These are phyloP conservation scores for Gavia stellata DNA, from an alignment of 2,113 vertebrate species.

Conservation along the genomic window DNA sequence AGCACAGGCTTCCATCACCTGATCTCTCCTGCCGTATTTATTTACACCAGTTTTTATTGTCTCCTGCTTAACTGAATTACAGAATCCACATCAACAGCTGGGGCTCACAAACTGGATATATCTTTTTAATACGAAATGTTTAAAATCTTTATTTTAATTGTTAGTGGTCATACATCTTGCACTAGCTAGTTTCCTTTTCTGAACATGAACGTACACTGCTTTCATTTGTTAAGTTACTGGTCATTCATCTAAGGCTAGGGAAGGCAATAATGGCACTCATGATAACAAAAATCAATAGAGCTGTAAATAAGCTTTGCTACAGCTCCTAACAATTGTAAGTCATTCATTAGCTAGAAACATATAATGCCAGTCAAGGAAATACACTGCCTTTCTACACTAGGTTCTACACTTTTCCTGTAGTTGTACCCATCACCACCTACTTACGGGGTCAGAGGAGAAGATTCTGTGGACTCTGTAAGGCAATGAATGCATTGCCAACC, in stretches of 20 bases:
- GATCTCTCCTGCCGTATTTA: background rate
- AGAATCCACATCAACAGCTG: background rate
- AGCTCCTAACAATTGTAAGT: background rate
- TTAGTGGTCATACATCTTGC: background rate
- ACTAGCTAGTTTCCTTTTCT: background rate
- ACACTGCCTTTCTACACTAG: background rate
- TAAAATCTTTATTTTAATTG: background rate
- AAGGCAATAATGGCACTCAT: conserved; percentile 2
- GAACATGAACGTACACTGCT: background rate
- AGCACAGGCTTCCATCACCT: background rate
- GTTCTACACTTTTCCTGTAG: background rate
- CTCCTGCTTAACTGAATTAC: background rate
- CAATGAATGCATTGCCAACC: background rate
- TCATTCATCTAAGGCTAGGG: background rate
- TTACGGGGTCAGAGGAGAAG: background rate
- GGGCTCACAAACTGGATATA: background rate
- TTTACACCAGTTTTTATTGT: background rate
- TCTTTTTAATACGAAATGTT: background rate
- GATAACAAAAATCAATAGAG: conserved; percentile 38
- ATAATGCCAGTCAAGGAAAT: background rate
- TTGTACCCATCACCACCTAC: background rate
- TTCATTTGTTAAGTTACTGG: background rate
- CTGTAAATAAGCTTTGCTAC: conserved; percentile 33
- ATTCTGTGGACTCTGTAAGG: background rate
- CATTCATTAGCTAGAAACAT: background rate